These are phyloP conservation scores for Philereme transversata DNA, from an alignment of 2,888 invertebrate genomes.

Conservation along the genomic window DNA sequence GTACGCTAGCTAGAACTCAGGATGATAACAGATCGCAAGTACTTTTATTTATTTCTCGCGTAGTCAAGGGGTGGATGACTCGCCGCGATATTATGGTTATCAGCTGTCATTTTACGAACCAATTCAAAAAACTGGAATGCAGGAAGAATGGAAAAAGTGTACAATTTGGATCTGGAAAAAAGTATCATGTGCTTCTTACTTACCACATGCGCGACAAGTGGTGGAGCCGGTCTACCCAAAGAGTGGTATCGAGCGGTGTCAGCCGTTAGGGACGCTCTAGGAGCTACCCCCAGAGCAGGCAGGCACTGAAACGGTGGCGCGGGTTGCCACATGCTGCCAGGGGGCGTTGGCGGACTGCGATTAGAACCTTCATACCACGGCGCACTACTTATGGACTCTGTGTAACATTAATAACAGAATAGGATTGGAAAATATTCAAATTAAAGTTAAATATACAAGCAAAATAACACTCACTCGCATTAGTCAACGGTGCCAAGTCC, in stretches of 20 bases:
- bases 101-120: no score
- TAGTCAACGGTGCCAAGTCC: slow-evolving; percentile 92
- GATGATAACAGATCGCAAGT: no score
- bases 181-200: slow-evolving; percentile 18
- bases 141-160: no score
- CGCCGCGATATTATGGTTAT: no score
- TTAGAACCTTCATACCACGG: slow-evolving; percentile 53
- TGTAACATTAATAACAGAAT: no score
- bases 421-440: background rate
- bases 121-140: no score
- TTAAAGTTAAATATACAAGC: background rate
- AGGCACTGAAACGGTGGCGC: slow-evolving; percentile 77
- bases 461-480: slow-evolving; percentile 55
- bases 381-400: slow-evolving; percentile 58
- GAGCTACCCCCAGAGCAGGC: slow-evolving; percentile 66
- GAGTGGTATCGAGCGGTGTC: slow-evolving; percentile 68
- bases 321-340: slow-evolving; percentile 74
- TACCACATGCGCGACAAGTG: slow-evolving; percentile 49
- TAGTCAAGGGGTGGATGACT: no score
- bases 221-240: slow-evolving; percentile 62
- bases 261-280: slow-evolving; percentile 71
- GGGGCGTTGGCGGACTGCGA: slow-evolving; percentile 68
- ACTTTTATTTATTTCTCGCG: no score
- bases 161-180: background rate
- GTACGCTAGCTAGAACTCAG: no score